These are phyloP conservation scores for Athetis lepigone DNA, from an alignment of 2,888 invertebrate species.

Conservation along the genomic window DNA sequence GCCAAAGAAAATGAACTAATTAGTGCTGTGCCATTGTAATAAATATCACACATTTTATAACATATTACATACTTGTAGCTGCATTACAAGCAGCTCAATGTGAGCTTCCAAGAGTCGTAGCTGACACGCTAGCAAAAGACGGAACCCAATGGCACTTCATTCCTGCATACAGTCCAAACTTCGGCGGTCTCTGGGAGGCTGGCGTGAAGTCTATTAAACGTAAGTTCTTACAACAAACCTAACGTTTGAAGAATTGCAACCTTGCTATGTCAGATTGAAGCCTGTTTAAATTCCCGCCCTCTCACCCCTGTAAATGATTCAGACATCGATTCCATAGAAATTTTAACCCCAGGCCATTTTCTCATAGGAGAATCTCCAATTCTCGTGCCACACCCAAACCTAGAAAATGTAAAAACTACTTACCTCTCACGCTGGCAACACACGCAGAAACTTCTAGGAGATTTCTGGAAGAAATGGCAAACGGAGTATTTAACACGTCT, in stretches of 20 bases:
- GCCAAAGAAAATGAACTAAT: not conserved
- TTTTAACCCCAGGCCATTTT: constrained; percentile 28
- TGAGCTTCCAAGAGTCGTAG: constrained; percentile 9
- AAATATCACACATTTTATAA: no score
- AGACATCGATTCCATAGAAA: constrained; percentile 6
- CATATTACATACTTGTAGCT: not conserved
- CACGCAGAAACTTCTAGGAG: constrained; percentile 6
- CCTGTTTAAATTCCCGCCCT: constrained; percentile 25
- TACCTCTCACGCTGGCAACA: constrained; percentile 27
- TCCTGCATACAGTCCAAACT: constrained; percentile 15
- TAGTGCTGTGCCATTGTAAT: not conserved
- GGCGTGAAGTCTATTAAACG: constrained; percentile 7
- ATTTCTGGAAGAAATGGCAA: constrained; percentile 27
- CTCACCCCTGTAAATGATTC: constrained; percentile 14
- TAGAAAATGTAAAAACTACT: constrained; percentile 11
- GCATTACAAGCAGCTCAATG: constrained; percentile 5
- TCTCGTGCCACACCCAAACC: constrained; percentile 3
- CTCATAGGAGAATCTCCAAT: constrained; percentile 25
- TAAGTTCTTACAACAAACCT: constrained; percentile 6
- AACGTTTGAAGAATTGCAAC: constrained; percentile 20
- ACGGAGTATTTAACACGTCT: constrained; percentile 5
- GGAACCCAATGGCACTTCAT: constrained; percentile 29
- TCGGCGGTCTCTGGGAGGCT: no score
- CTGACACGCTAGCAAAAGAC: constrained; percentile 15
- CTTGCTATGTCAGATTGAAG: constrained; percentile 16